phyloP scores from a whole-genome alignment of 2,888 invertebrate species.

The Dicyrtomina minuta region DNA sequence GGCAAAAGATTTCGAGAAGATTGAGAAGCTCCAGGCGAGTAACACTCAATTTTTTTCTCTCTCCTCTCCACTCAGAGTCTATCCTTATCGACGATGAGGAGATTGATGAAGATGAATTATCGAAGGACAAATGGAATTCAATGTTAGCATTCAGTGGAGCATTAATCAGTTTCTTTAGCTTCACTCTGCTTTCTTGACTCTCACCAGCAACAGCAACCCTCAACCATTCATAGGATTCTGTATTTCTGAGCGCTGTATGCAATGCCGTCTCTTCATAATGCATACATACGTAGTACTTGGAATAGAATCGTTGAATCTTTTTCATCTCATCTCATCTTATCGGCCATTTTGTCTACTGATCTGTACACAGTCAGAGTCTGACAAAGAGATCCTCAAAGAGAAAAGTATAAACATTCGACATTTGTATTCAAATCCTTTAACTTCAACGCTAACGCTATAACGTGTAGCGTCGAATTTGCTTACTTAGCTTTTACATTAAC shows the following conservation, averaged over 20 bases:
- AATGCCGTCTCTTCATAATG: slow-evolving; percentile 10
- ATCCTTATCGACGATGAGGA: slow-evolving; percentile 23
- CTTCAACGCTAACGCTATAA: slow-evolving; percentile 14
- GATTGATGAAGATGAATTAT: slow-evolving; percentile 50
- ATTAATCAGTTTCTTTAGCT: slow-evolving; percentile 47
- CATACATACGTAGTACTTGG: background rate
- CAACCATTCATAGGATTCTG: slow-evolving; percentile 33
- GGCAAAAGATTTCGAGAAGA: background rate
- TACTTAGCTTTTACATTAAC: slow-evolving; percentile 18
- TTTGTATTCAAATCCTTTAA: background rate
- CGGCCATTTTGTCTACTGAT: slow-evolving; percentile 26
- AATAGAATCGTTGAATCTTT: slow-evolving; percentile 33
- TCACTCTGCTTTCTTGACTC: slow-evolving; percentile 15
- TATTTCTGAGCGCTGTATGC: too few species aligned
- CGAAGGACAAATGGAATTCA: slow-evolving; percentile 44
- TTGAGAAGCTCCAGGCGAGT: slow-evolving; percentile 20
- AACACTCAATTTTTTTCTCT: slow-evolving; percentile 28
- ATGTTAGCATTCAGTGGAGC: slow-evolving; percentile 36
- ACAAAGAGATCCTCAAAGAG: background rate
- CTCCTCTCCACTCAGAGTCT: background rate
- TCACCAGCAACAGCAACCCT: too few species aligned
- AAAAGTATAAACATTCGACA: background rate
- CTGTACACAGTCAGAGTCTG: slow-evolving; percentile 13
- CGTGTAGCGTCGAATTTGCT: slow-evolving; percentile 22
- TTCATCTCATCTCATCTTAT: slow-evolving; percentile 32